These are phyloP conservation scores for Cotesia congregata DNA, from an alignment of 2,888 invertebrate genomes.

Conservation along the genomic window DNA sequence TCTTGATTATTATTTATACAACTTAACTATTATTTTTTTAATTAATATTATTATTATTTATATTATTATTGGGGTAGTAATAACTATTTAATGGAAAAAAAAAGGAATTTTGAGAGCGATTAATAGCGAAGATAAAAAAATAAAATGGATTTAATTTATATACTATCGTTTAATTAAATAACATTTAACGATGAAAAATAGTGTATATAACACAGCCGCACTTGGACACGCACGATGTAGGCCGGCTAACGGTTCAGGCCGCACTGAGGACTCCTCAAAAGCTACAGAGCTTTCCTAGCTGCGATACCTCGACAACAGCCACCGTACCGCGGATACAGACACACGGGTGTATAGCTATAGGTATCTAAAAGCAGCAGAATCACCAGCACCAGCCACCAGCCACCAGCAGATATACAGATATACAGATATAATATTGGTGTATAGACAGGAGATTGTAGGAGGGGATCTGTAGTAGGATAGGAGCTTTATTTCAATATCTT, in stretches of 20 bases:
- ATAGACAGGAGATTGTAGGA: no score
- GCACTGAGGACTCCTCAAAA: conserved; percentile 57
- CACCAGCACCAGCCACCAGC: no score
- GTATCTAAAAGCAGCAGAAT: no score
- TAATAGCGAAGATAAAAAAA: no score
- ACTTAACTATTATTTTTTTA: neutral
- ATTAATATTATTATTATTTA: neutral
- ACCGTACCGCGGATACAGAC: conserved; percentile 12
- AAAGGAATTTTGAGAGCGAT: neutral
- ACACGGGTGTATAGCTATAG: no score
- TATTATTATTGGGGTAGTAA: neutral
- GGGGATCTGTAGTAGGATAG: neutral
- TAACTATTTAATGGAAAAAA: neutral
- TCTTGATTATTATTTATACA: neutral
- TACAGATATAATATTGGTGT: no score
- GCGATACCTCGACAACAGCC: conserved; percentile 41
- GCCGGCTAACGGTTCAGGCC: conserved; percentile 70
- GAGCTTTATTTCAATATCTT: conserved; percentile 22
- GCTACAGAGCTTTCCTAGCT: conserved; percentile 56
- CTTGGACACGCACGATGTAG: conserved; percentile 60
- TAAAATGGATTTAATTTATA: neutral
- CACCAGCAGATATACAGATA: no score
- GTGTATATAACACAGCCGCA: conserved; percentile 27
- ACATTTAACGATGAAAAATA: conserved; percentile 24
- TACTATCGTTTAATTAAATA: neutral